Percentiles rank a stretch among this genome's conserved stretches.
Evolutionary conservation across 2,113 vertebrate species (phyloP).

Genomic region (Percina caprodes): DNA sequence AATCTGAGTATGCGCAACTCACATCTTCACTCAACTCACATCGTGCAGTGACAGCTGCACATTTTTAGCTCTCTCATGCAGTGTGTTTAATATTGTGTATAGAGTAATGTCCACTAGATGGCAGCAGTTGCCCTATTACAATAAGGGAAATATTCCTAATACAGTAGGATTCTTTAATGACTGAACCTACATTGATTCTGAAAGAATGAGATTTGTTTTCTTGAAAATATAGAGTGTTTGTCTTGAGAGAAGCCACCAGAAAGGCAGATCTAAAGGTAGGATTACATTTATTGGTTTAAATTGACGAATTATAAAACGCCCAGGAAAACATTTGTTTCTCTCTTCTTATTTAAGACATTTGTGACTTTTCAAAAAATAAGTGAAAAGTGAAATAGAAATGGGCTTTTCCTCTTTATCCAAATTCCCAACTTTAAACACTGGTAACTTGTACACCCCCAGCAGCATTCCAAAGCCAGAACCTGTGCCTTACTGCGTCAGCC

Average conservation of each 20-base stretch:
- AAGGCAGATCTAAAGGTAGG: background rate
- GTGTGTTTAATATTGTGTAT: background rate
- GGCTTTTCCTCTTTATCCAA: background rate
- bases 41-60: background rate
- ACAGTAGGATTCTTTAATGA: background rate
- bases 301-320: background rate
- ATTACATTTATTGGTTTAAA: background rate
- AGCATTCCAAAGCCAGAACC: background rate
- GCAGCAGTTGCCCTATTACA: constrained; percentile 32
- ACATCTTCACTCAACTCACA: too few relatives aligned
- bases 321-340: background rate
- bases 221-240: background rate
- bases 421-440: background rate
- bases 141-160: background rate
- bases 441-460: background rate
- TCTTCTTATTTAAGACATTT: background rate
- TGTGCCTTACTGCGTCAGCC: background rate
- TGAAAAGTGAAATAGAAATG: background rate
- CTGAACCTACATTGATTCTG: background rate
- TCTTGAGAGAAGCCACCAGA: background rate
- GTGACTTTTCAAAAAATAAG: background rate
- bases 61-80: background rate
- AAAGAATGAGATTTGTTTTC: background rate
- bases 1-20: too few relatives aligned
- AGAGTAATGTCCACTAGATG: constrained; percentile 68